A percentile compares a stretch with the other conserved stretches of the same genome.
Conservation (phyloP, 2,113 vertebrate genomes). For the Gymnorhina tibicen region DNA sequence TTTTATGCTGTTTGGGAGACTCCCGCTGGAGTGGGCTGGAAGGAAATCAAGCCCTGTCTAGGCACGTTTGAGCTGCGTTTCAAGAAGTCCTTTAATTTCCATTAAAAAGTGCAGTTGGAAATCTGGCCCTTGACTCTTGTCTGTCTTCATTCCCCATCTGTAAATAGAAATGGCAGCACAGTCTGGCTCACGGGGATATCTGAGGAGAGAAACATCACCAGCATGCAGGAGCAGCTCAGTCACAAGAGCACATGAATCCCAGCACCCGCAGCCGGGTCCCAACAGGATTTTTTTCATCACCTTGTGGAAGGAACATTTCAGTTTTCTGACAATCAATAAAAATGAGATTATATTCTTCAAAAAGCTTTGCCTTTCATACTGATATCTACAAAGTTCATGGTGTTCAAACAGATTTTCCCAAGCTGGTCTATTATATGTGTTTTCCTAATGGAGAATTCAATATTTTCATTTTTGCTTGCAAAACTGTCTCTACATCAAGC, state of each 20-base stretch:
- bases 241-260: not conserved
- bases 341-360: not conserved
- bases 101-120: not conserved
- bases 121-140: not conserved
- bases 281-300: not conserved
- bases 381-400: not conserved
- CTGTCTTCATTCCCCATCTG: not conserved
- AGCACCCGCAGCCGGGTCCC: not conserved
- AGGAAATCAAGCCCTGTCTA: not conserved
- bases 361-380: not conserved
- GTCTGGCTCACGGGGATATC: not conserved
- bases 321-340: conserved; percentile 6
- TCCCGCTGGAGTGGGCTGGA: not conserved
- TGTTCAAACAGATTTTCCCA: conserved; percentile 2
- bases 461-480: conserved; percentile 26
- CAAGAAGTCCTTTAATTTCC: conserved; percentile 10
- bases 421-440: not conserved
- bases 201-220: not conserved
- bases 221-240: not conserved
- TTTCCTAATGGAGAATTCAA: not conserved
- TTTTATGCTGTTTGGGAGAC: not conserved
- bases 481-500: conserved; percentile 1
- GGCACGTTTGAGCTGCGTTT: not conserved
- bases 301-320: not conserved
- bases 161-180: not conserved